phyloP scores from a whole-genome alignment of 1,140 invertebrate genomes.

The Campoletis sonorensis region DNA sequence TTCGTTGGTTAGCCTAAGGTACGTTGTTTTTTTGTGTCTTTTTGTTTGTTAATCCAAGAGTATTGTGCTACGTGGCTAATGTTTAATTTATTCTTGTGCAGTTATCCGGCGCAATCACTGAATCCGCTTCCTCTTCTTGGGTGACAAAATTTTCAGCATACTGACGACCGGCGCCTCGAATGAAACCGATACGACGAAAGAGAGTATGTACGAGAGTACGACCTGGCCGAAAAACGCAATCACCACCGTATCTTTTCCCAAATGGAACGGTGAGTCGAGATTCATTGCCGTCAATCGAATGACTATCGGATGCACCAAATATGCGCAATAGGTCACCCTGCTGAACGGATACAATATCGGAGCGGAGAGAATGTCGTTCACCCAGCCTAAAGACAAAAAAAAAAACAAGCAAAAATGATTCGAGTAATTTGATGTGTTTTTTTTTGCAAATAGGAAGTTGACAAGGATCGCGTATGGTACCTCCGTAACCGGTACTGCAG shows the following conservation, averaged over 20 bases:
- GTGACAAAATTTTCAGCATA: slow-evolving; percentile 88
- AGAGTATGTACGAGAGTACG: slow-evolving; percentile 85
- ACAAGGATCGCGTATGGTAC: too few relatives aligned
- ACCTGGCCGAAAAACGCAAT: slow-evolving; percentile 87
- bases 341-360: slow-evolving; percentile 89
- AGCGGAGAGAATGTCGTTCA: slow-evolving; percentile 84
- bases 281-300: slow-evolving; percentile 86
- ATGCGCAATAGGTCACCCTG: slow-evolving; percentile 89
- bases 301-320: slow-evolving; percentile 88
- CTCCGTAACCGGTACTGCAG: slow-evolving; percentile 92
- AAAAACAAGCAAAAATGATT: background rate
- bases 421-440: too few relatives aligned
- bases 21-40: too few relatives aligned
- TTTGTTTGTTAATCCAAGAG: background rate
- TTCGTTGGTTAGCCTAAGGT: slow-evolving; percentile 1
- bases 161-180: slow-evolving; percentile 91
- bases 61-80: background rate
- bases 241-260: slow-evolving; percentile 86
- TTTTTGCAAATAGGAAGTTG: slow-evolving; percentile 25
- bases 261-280: slow-evolving; percentile 86
- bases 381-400: slow-evolving; percentile 78
- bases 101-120: too few relatives aligned
- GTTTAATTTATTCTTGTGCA: slow-evolving; percentile 41
- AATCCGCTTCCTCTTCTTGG: slow-evolving; percentile 79
- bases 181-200: slow-evolving; percentile 86